Conservation (phyloP, 2,888 invertebrate genomes). For the Nomada fucata region DNA sequence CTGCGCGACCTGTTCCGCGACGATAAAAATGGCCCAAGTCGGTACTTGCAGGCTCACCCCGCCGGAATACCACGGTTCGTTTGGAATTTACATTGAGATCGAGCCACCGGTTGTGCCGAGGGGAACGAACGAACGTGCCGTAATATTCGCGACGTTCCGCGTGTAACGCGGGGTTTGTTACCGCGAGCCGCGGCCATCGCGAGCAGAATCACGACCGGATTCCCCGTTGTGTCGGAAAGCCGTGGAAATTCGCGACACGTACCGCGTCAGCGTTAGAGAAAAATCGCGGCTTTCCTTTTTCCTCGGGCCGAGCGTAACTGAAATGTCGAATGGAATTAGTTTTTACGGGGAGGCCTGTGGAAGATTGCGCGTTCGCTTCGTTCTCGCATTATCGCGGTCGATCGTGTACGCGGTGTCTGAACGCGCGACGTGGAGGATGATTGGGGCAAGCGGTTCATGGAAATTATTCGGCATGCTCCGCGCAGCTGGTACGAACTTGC, state of each 20-base stretch:
- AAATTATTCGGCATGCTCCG: too few species aligned
- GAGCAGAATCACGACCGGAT: conserved; percentile 9
- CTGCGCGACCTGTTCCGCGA: conserved; percentile 62
- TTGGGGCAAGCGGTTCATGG: too few species aligned
- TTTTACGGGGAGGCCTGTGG: neutral
- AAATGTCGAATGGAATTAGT: neutral
- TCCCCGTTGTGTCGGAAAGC: neutral
- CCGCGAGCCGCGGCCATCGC: conserved; percentile 3
- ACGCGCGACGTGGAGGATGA: too few species aligned
- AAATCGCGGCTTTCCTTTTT: neutral
- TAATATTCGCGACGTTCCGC: conserved; percentile 53
- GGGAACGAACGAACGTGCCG: conserved; percentile 49
- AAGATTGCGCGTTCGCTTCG: too few species aligned
- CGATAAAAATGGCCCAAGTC: conserved; percentile 61
- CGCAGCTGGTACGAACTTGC: too few species aligned
- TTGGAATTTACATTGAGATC: conserved; percentile 63
- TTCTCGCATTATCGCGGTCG: neutral
- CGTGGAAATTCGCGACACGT: conserved; percentile 17
- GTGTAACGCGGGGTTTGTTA: conserved; percentile 25
- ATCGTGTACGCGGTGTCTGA: too few species aligned
- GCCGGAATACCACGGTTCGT: conserved; percentile 50
- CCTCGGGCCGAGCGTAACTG: neutral
- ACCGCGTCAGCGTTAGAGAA: conserved; percentile 3
- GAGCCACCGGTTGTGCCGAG: conserved; percentile 30
- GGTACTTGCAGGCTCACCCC: conserved; percentile 39